Evolutionary conservation across 2,888 invertebrate genomes (phyloP).

Genomic region (Conops quadrifasciatus): DNA sequence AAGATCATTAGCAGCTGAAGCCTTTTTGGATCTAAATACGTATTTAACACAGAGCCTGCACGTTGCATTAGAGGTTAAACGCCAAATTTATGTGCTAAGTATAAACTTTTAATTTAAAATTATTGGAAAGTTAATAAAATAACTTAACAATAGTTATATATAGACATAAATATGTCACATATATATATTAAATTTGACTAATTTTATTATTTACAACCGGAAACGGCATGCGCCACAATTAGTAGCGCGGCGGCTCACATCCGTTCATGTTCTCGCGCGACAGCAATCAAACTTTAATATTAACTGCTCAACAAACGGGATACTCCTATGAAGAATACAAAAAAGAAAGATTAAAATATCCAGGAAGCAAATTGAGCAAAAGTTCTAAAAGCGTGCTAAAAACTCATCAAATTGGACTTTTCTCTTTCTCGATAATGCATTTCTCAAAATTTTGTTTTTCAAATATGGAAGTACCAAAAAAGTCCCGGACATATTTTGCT

Average conservation of each 20-base stretch:
- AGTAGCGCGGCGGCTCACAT: background rate
- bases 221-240: conserved; percentile 8
- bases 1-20: background rate
- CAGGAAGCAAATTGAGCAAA: background rate
- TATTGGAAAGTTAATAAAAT: background rate
- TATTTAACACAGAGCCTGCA: no score
- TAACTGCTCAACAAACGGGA: background rate
- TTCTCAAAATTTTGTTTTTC: background rate
- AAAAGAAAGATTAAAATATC: background rate
- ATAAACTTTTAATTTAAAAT: background rate
- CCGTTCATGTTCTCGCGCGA: background rate
- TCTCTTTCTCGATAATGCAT: no score
- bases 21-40: no score
- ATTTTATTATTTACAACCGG: background rate
- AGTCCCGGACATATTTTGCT: no score
- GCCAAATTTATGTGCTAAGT: background rate
- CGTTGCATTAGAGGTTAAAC: no score
- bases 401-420: no score
- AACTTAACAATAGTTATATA: no score
- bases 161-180: no score
- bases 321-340: background rate
- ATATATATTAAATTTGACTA: background rate
- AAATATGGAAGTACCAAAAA: background rate
- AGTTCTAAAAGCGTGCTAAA: no score
- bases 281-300: background rate